These are phyloP conservation scores for Tachina fera DNA, from an alignment of 2,888 invertebrate species.

Conservation along the genomic window DNA sequence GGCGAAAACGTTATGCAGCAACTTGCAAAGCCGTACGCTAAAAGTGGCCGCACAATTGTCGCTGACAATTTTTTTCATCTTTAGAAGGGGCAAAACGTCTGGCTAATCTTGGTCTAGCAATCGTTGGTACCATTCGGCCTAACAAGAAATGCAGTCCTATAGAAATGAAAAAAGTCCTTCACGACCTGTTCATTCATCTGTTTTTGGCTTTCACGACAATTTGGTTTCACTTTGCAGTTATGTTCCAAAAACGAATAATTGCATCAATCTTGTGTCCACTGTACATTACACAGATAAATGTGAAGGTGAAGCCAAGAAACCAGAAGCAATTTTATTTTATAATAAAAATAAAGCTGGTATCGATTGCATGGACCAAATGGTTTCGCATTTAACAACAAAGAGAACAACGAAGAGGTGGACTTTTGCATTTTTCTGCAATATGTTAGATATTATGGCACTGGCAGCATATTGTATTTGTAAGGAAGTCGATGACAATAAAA, in stretches of 20 bases:
- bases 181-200: conserved; percentile 9
- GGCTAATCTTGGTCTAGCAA: conserved; percentile 30
- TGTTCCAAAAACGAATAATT: conserved; percentile 51
- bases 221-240: conserved; percentile 35
- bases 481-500: background rate
- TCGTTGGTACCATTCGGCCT: conserved; percentile 53
- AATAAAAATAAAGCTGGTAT: no score
- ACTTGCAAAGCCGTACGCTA: conserved; percentile 53
- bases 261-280: conserved; percentile 63
- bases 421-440: background rate
- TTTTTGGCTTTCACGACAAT: conserved; percentile 56
- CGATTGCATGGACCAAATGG: no score
- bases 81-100: conserved; percentile 37
- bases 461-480: background rate
- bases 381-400: no score
- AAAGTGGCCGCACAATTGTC: conserved; percentile 56
- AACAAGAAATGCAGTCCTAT: no score
- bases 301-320: no score
- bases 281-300: conserved; percentile 61
- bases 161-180: no score
- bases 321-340: conserved; percentile 20
- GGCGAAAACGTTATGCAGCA: conserved; percentile 67
- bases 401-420: no score
- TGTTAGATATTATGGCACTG: background rate
- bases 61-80: conserved; percentile 65